Evolutionary conservation across 2,797 vertebrate species (phyloP).

Genomic region (Anisognathus igniventris): DNA sequence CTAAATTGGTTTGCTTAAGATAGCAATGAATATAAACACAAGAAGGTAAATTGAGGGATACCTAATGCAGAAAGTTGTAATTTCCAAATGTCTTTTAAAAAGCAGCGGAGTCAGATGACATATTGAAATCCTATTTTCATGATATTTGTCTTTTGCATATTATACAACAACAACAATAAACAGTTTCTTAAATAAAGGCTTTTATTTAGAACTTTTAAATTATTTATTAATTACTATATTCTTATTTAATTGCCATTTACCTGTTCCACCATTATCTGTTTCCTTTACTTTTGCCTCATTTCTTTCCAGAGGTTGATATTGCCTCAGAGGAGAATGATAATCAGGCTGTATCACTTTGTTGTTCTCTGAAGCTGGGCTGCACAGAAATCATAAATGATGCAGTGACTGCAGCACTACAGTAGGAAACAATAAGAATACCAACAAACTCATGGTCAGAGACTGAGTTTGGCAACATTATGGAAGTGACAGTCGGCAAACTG

Average conservation of each 20-base stretch:
- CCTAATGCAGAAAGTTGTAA: not conserved
- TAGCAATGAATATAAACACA: not conserved
- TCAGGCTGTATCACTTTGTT: not conserved
- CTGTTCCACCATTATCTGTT: not conserved
- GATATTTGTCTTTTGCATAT: not conserved
- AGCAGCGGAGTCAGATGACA: not conserved
- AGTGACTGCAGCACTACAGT: not conserved
- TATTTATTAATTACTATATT: not conserved
- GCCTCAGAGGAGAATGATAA: not conserved
- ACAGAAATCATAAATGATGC: slow-evolving; percentile 14
- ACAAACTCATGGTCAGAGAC: not conserved
- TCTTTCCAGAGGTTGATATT: not conserved
- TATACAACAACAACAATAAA: not conserved
- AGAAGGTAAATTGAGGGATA: not conserved
- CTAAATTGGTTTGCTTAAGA: not conserved
- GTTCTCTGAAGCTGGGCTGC: not conserved
- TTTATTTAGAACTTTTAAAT: not conserved
- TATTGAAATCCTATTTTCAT: not conserved
- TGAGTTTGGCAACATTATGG: not conserved
- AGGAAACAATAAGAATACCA: not conserved
- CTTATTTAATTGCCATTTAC: not conserved
- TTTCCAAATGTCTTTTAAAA: not conserved
- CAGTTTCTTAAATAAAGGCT: not conserved
- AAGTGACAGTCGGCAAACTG: not conserved
- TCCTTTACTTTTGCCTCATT: not conserved